Conservation (phyloP, 2,113 vertebrate genomes). For the Gambusia holbrooki region DNA sequence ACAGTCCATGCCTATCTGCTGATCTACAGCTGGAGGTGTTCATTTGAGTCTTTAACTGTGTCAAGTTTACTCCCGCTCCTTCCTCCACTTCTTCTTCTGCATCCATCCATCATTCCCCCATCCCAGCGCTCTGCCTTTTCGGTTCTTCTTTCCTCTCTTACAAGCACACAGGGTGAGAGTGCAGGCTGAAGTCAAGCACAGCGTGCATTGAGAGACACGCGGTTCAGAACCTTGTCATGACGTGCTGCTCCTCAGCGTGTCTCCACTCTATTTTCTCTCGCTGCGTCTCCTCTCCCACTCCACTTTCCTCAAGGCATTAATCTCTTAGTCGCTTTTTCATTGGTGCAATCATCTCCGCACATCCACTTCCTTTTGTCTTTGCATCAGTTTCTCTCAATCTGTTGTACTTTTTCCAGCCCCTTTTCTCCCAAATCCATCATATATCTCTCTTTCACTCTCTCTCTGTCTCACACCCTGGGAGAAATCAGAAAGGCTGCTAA, state of each 20-base stretch:
- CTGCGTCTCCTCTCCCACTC: conserved; percentile 25
- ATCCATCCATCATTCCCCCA: conserved; percentile 13
- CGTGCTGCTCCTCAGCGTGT: conserved; percentile 36
- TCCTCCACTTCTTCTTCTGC: conserved; percentile 15
- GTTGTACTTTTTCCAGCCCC: conserved; percentile 25
- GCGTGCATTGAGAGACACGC: conserved; percentile 52
- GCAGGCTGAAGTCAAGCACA: conserved; percentile 68
- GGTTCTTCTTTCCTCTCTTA: conserved; percentile 51
- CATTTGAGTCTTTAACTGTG: conserved; percentile 29
- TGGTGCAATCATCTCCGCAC: conserved; percentile 24
- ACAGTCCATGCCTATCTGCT: not conserved
- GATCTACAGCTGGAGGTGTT: conserved; percentile 33
- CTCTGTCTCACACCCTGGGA: conserved; percentile 16
- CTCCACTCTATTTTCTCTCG: conserved; percentile 38
- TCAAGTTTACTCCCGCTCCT: conserved; percentile 34
- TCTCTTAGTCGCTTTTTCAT: conserved; percentile 25
- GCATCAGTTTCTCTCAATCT: conserved; percentile 24
- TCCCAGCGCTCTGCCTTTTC: conserved; percentile 43
- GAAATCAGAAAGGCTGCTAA: conserved; percentile 59
- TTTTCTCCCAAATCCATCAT: conserved; percentile 24
- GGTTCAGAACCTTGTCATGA: conserved; percentile 73
- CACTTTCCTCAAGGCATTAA: conserved; percentile 18
- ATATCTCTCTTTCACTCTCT: conserved; percentile 28
- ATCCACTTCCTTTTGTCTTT: conserved; percentile 21
- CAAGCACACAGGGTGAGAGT: conserved; percentile 65